phyloP scores from a whole-genome alignment of 2,797 vertebrate genomes.

The Chaetophractus vellerosus region DNA sequence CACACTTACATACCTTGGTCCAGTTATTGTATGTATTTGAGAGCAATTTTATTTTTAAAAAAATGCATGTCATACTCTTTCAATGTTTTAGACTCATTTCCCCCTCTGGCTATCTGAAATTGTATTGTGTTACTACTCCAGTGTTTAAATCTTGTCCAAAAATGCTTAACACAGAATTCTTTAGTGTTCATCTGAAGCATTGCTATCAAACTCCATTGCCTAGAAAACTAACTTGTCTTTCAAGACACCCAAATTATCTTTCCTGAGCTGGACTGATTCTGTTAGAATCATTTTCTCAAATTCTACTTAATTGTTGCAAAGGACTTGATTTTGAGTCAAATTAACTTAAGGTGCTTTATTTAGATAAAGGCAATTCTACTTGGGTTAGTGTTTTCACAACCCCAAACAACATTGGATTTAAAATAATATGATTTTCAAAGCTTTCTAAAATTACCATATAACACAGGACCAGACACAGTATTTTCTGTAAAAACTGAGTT shows the following conservation, averaged over 20 bases:
- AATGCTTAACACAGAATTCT: conserved; percentile 50
- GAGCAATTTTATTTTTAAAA: conserved; percentile 43
- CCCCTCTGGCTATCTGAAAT: conserved; percentile 25
- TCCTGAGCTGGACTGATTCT: conserved; percentile 58
- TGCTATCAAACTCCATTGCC: conserved; percentile 59
- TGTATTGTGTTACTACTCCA: not conserved
- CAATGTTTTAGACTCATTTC: not conserved
- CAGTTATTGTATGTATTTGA: not conserved
- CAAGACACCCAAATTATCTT: conserved; percentile 33
- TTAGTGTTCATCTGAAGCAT: conserved; percentile 68
- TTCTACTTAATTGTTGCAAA: conserved; percentile 71
- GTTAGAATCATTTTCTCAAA: conserved; percentile 43
- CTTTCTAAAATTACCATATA: conserved; percentile 13
- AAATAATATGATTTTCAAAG: conserved; percentile 63
- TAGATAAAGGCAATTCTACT: conserved; percentile 66
- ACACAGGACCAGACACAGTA: not conserved
- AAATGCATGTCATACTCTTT: not conserved
- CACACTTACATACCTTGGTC: not conserved
- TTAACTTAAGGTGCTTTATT: conserved; percentile 68
- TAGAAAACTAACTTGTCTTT: conserved; percentile 71
- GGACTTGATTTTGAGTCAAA: conserved; percentile 57
- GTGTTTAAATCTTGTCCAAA: not conserved
- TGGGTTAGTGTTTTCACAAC: conserved; percentile 57
- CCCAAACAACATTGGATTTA: not conserved
- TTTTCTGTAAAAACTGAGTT: conserved; percentile 31